These are phyloP conservation scores for Cremastobaeus sp. DNA, from an alignment of 2,888 invertebrate genomes.

Conservation along the genomic window DNA sequence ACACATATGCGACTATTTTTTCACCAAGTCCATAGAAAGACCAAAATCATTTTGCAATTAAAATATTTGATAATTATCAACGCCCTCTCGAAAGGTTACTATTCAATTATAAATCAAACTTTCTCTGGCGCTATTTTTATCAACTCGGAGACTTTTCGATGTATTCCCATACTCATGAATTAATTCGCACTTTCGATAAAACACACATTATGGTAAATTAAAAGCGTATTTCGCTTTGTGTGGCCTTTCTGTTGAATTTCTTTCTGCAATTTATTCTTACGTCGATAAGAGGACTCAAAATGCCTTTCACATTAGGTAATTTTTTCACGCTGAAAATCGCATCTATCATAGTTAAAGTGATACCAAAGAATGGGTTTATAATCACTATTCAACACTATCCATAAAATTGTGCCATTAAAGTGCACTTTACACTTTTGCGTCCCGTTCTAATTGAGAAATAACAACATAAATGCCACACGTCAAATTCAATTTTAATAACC, in stretches of 20 bases:
- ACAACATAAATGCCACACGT: slow-evolving; percentile 32
- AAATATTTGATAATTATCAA: background rate
- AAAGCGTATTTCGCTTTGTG: too few species aligned
- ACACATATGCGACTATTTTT: too few species aligned
- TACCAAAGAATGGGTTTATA: too few species aligned
- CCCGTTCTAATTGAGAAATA: slow-evolving; percentile 30
- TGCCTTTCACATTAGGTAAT: too few species aligned
- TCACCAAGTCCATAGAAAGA: too few species aligned
- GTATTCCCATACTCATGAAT: slow-evolving; percentile 13
- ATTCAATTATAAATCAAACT: slow-evolving; percentile 14
- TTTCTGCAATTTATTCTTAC: background rate
- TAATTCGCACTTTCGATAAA: slow-evolving; percentile 13
- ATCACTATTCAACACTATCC: slow-evolving; percentile 7
- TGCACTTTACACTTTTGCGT: background rate
- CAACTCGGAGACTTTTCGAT: background rate
- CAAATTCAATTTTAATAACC: slow-evolving; percentile 37
- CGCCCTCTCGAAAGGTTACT: background rate
- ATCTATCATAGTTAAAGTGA: too few species aligned
- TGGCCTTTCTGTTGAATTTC: too few species aligned
- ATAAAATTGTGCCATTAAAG: slow-evolving; percentile 10
- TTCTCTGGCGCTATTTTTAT: slow-evolving; percentile 1
- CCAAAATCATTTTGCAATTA: too few species aligned
- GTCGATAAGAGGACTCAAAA: too few species aligned
- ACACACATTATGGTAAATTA: too few species aligned
- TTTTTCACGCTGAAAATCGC: too few species aligned